Evolutionary conservation across 2,113 vertebrate genomes (phyloP).

Genomic region (Eclectus roratus): DNA sequence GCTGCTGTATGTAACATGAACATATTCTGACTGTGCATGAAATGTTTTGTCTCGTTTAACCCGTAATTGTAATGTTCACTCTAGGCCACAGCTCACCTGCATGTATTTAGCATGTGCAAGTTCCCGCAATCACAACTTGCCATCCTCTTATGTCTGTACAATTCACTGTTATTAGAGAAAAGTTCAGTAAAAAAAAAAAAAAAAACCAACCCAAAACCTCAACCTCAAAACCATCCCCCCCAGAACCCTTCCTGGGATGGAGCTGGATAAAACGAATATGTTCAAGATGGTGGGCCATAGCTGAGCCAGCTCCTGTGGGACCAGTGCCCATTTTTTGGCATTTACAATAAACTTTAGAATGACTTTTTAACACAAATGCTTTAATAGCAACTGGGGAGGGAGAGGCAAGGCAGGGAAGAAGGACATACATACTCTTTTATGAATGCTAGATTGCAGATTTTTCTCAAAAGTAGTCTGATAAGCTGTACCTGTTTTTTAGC

Average conservation of each 20-base stretch:
- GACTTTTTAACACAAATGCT: neutral
- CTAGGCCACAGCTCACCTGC: constrained; percentile 6
- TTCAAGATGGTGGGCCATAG: neutral
- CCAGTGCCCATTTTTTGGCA: neutral
- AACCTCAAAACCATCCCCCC: neutral
- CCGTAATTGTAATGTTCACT: neutral
- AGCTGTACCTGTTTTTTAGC: neutral
- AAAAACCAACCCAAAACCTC: neutral
- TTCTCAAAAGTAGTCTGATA: neutral
- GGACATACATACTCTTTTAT: neutral
- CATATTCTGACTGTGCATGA: constrained; percentile 11
- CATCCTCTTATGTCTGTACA: accelerated
- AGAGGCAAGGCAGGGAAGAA: neutral
- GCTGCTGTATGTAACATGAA: constrained; percentile 15
- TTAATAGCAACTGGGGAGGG: neutral
- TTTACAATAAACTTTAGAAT: constrained; percentile 19
- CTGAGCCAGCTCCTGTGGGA: constrained; percentile 4
- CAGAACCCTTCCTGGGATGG: neutral
- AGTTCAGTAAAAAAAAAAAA: neutral
- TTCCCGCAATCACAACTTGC: neutral
- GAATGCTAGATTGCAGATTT: neutral
- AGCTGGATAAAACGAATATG: neutral
- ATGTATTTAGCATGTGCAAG: neutral
- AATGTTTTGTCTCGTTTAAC: neutral
- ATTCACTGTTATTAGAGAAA: neutral